A percentile compares a stretch with the other conserved stretches of the same genome.
phyloP scores from a whole-genome alignment of 2,797 vertebrate genomes.

The Danio choprae region DNA sequence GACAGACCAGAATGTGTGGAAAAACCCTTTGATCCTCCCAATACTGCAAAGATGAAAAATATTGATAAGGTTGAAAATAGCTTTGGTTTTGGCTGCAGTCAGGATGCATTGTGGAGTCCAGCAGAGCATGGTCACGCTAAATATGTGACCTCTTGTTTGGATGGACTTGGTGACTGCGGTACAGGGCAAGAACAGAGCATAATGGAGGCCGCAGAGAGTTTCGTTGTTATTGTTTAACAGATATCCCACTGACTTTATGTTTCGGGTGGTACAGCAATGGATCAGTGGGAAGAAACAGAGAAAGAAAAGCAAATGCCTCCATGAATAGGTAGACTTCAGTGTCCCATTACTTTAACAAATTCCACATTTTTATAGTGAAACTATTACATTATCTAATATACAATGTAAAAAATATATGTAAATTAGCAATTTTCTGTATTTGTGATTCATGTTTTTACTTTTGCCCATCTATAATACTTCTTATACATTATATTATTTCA shows the following conservation, averaged over 20 bases:
- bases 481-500: too few relatives aligned
- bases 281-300: not conserved
- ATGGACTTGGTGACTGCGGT: conserved; percentile 32
- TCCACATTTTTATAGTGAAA: not conserved
- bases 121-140: not conserved
- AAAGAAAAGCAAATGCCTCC: not conserved
- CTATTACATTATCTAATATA: not conserved
- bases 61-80: conserved; percentile 37
- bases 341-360: not conserved
- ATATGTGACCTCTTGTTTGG: conserved; percentile 18
- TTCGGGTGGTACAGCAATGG: conserved; percentile 1
- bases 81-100: not conserved
- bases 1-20: conserved; percentile 7
- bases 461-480: too few relatives aligned
- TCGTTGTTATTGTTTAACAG: conserved; percentile 29
- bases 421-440: too few relatives aligned
- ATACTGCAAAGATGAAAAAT: conserved; percentile 23
- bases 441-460: too few relatives aligned
- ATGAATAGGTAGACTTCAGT: conserved; percentile 67
- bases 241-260: not conserved
- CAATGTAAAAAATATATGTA: too few relatives aligned
- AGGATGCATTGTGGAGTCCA: not conserved
- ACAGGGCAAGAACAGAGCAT: not conserved
- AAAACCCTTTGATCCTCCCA: conserved; percentile 52
- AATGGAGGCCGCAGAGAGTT: conserved; percentile 1